A percentile compares a stretch with the other conserved stretches of the same genome.
These are phyloP conservation scores for Calypte anna DNA, from an alignment of 2,113 vertebrate genomes.

Conservation along the genomic window DNA sequence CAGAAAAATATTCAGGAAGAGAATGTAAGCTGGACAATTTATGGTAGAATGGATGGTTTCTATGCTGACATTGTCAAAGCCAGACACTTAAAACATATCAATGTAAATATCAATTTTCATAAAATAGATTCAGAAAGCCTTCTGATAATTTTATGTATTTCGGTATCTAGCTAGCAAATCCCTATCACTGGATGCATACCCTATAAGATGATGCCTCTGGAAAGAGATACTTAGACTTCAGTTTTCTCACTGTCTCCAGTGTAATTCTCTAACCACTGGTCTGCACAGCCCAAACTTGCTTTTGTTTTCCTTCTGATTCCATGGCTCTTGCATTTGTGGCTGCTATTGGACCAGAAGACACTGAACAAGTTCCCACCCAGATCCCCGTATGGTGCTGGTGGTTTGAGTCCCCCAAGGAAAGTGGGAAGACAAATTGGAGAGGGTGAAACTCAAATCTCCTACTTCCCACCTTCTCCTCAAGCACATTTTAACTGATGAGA, in stretches of 20 bases:
- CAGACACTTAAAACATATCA: neutral
- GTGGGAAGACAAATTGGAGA: neutral
- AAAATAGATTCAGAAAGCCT: neutral
- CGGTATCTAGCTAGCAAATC: neutral
- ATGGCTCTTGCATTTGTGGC: neutral
- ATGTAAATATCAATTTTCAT: neutral
- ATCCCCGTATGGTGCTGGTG: rapidly evolving
- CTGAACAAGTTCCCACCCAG: neutral
- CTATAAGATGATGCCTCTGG: neutral
- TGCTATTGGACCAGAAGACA: neutral
- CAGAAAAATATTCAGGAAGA: neutral
- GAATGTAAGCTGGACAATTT: neutral
- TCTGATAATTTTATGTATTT: neutral
- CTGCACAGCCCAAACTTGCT: neutral
- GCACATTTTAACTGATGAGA: neutral
- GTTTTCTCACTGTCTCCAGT: neutral
- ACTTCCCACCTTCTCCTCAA: neutral
- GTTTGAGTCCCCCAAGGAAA: neutral
- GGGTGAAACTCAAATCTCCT: neutral
- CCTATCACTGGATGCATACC: neutral
- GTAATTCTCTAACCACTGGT: neutral
- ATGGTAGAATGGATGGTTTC: neutral
- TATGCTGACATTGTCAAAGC: neutral
- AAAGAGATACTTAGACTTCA: neutral
- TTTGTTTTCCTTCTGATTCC: neutral